These are phyloP conservation scores for Copidosoma aretas DNA, from an alignment of 2,888 invertebrate genomes.

Conservation along the genomic window DNA sequence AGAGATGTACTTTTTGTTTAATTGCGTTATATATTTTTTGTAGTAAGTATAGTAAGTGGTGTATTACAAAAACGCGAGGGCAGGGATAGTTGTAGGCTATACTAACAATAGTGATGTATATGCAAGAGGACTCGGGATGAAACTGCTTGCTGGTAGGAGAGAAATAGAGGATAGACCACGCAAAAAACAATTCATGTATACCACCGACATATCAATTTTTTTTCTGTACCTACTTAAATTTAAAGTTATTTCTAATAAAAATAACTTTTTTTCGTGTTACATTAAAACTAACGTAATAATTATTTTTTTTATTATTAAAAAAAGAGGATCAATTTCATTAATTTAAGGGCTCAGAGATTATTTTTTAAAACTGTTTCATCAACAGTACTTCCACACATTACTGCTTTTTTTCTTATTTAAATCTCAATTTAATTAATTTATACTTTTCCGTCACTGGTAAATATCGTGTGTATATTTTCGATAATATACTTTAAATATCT, in stretches of 20 bases:
- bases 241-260: conserved; percentile 44
- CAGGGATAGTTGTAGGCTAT: not conserved
- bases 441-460: conserved; percentile 52
- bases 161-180: conserved; percentile 36
- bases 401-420: conserved; percentile 34
- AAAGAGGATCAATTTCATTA: conserved; percentile 47
- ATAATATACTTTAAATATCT: conserved; percentile 51
- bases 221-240: conserved; percentile 49
- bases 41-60: not conserved
- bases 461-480: conserved; percentile 43
- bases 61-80: conserved; percentile 27
- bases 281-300: conserved; percentile 53
- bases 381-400: conserved; percentile 45
- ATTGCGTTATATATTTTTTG: conserved; percentile 37
- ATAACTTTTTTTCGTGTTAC: conserved; percentile 41
- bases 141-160: conserved; percentile 38
- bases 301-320: conserved; percentile 43
- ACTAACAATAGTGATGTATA: conserved; percentile 26
- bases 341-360: conserved; percentile 53
- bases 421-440: conserved; percentile 28
- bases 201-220: conserved; percentile 46
- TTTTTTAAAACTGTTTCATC: conserved; percentile 49
- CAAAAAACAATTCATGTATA: conserved; percentile 28
- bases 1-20: conserved; percentile 38
- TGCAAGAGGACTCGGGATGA: conserved; percentile 16